Evolutionary conservation across 2,888 invertebrate species (phyloP).

Genomic region (Cyaniris semiargus): DNA sequence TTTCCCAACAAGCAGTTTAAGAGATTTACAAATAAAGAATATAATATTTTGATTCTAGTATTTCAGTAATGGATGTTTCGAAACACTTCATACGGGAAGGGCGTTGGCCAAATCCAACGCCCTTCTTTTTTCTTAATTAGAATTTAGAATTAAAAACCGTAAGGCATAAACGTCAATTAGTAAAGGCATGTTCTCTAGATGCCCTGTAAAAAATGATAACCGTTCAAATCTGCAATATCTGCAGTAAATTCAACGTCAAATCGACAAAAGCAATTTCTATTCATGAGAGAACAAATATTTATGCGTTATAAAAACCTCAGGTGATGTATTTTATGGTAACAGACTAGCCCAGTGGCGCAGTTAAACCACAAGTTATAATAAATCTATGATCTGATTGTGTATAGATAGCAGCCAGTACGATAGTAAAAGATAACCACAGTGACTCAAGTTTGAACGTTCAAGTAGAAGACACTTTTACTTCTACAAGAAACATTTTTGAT

Average conservation of each 20-base stretch:
- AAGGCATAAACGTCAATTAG: too few species aligned
- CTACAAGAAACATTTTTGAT: neutral
- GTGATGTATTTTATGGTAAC: slow-evolving; percentile 11
- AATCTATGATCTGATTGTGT: neutral
- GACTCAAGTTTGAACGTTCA: neutral
- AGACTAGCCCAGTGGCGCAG: neutral
- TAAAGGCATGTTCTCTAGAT: too few species aligned
- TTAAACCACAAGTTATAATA: neutral
- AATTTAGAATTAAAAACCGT: too few species aligned
- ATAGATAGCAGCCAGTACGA: neutral
- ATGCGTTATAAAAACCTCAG: slow-evolving; percentile 15
- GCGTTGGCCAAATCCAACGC: too few species aligned
- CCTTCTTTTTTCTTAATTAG: too few species aligned
- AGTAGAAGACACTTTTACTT: too few species aligned
- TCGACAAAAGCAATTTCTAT: slow-evolving; percentile 16
- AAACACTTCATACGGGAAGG: neutral
- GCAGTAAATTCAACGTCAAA: slow-evolving; percentile 12
- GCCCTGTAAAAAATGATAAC: neutral
- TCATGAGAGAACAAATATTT: slow-evolving; percentile 15
- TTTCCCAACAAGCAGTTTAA: neutral
- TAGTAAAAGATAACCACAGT: neutral
- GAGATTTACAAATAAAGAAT: neutral
- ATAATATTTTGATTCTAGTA: neutral
- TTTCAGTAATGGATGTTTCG: neutral
- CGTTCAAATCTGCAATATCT: neutral